Base-by-base conservation (phyloP, 2,888 invertebrate species). In the Drosophila formosana region DNA sequence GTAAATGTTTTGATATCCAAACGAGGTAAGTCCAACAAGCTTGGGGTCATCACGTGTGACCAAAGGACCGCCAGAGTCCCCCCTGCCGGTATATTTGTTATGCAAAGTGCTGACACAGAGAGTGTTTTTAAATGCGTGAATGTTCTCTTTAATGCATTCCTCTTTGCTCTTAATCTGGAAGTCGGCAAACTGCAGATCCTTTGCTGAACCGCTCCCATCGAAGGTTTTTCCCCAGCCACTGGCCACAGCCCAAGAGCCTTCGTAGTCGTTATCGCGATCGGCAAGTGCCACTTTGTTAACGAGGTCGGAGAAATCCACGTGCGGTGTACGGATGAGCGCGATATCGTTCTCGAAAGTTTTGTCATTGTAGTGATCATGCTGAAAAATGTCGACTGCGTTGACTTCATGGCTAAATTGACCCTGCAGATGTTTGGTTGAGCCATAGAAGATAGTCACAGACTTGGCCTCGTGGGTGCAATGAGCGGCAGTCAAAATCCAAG, bases 141-240 rank as follows among this genome's bases (percentile, higher is more conserved):
- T 18, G 18, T 18, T 18, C 18, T 18, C 18, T 18, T 18, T 18
- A 18, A 18, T 18, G 79, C 89, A 85, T 90, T 91, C 26, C 86
- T 80, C 37, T 82, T 88, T 67, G 69, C 78, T n/a, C 88, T 89
- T 8, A 58, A 78, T 43, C 68, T 73, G 30, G 85, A 91, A 47
- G 72, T 82, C 23, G 26, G 43, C 64, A 43, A 49, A 71, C 37
- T 69, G 61, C 6, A 87, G 51, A 56, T 71, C 26, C 8, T 90
- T 82, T 53, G 93, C 91, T 5, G 92, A 79, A 26, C 91, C 34
- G 5, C 56, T 25, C 4, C 25, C 57, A 11, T 76, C 70, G 34
- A 64, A 67, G 9, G 70, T 69, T 18, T 32, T 49, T 13, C 88
- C 88, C 88, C 88, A 88, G 9, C 88, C 88, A 25, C 79, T 77